A percentile compares a stretch with the other conserved stretches of the same genome.
These are phyloP conservation scores for Cryptocephalus primarius DNA, from an alignment of 2,888 invertebrate genomes.

Conservation along the genomic window DNA sequence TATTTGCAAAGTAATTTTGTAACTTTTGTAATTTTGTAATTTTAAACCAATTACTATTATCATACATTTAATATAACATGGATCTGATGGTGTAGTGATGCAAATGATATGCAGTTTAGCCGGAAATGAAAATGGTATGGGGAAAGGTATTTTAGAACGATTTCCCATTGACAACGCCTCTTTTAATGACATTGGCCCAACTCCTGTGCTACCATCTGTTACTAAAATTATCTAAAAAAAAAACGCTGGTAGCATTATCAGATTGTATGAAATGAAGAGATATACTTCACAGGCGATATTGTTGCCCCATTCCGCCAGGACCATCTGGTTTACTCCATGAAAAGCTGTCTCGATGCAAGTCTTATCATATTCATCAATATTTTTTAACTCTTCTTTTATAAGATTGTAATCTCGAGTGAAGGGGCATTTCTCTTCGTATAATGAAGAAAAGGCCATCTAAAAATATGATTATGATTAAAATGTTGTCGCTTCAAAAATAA, in stretches of 20 bases:
- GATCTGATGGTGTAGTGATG: constrained; percentile 53
- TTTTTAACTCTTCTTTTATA: constrained; percentile 63
- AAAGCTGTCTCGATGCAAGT: constrained; percentile 74
- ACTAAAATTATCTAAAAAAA: constrained; percentile 51
- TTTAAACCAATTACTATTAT: neutral
- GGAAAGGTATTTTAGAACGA: constrained; percentile 44
- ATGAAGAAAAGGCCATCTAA: constrained; percentile 36
- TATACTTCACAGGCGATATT: constrained; percentile 71
- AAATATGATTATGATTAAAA: too few relatives aligned
- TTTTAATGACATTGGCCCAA: constrained; percentile 52
- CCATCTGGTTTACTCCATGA: constrained; percentile 64
- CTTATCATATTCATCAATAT: constrained; percentile 76
- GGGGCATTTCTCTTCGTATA: constrained; percentile 54
- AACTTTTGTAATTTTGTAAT: too few relatives aligned
- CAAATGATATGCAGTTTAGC: constrained; percentile 71
- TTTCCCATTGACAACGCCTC: constrained; percentile 43
- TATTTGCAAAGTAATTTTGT: too few relatives aligned
- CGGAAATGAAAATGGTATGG: constrained; percentile 69
- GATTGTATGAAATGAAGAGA: constrained; percentile 42
- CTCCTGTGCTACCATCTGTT: constrained; percentile 65
- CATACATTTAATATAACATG: constrained; percentile 38
- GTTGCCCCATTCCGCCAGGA: constrained; percentile 83
- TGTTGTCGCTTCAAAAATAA: too few relatives aligned
- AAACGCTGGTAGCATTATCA: constrained; percentile 50
- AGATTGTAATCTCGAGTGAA: constrained; percentile 83